Evolutionary conservation across 2,113 vertebrate genomes (phyloP).

Genomic region (Pelobates fuscus): DNA sequence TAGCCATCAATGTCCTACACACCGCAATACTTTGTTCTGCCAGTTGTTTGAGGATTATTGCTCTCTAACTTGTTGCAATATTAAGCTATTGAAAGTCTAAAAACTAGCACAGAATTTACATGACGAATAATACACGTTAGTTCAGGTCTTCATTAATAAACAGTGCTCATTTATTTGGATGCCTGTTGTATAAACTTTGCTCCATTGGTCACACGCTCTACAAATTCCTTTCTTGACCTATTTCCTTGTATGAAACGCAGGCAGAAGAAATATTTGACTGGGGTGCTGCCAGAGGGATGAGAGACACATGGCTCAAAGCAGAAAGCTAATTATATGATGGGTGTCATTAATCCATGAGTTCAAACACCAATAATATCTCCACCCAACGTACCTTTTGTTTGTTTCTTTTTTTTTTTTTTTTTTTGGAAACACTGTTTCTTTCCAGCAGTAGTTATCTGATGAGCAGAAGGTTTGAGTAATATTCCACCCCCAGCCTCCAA

Average conservation of each 20-base stretch:
- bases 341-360: constrained; percentile 8
- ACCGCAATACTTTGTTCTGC: too few relatives aligned
- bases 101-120: too few relatives aligned
- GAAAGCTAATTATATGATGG: background rate
- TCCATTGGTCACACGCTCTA: constrained; percentile 20
- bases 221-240: constrained; percentile 18
- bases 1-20: too few relatives aligned
- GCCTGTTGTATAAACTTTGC: background rate
- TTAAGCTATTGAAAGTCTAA: too few relatives aligned
- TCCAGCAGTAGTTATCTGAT: background rate
- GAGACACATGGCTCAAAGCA: background rate
- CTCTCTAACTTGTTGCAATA: too few relatives aligned
- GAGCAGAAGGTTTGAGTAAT: background rate
- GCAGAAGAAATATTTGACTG: constrained; percentile 17
- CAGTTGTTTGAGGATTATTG: too few relatives aligned
- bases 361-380: constrained; percentile 1
- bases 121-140: too few relatives aligned
- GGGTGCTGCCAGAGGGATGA: constrained; percentile 7
- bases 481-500: background rate
- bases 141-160: too few relatives aligned
- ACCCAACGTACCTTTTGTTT: background rate
- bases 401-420: background rate
- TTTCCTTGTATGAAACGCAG: constrained; percentile 16
- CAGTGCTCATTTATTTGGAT: too few relatives aligned
- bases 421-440: background rate